Percentiles rank a stretch among this genome's conserved stretches.
phyloP scores from a whole-genome alignment of 2,888 invertebrate species.

The Agrenia bidenticulata region DNA sequence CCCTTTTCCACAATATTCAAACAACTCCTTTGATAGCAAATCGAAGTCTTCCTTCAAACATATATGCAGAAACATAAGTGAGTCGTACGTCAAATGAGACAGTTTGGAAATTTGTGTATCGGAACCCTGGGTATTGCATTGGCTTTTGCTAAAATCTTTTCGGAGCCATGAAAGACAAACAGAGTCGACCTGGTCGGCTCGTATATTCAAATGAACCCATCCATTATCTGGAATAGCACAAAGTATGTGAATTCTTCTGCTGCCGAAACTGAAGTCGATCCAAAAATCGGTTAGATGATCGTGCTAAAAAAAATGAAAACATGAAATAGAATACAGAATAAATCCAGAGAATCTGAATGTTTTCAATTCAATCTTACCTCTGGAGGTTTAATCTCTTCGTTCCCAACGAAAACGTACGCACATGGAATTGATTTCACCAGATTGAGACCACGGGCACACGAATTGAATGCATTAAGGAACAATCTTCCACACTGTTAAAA shows the following conservation, averaged over 20 bases:
- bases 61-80: slow-evolving; percentile 28
- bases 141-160: slow-evolving; percentile 12
- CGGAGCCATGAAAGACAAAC: slow-evolving; percentile 31
- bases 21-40: slow-evolving; percentile 12
- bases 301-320: slow-evolving; percentile 5
- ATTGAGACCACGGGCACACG: slow-evolving; percentile 12
- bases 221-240: slow-evolving; percentile 14
- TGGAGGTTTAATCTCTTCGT: background rate
- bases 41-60: slow-evolving; percentile 22
- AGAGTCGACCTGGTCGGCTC: slow-evolving; percentile 28
- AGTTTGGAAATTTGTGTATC: slow-evolving; percentile 13
- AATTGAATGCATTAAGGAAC: slow-evolving; percentile 32
- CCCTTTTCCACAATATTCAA: background rate
- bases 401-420: background rate
- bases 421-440: background rate
- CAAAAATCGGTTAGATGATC: slow-evolving; percentile 23
- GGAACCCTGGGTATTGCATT: background rate
- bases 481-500: slow-evolving; percentile 14
- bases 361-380: background rate
- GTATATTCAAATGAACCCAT: slow-evolving; percentile 19
- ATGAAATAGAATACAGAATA: no score
- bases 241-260: slow-evolving; percentile 26
- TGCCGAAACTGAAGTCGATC: slow-evolving; percentile 31
- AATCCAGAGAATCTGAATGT: background rate
- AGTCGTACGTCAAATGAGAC: slow-evolving; percentile 24